Base-by-base conservation (phyloP, 37 sponge, comb jelly and placozoan species). In the Halichondria panicea region DNA sequence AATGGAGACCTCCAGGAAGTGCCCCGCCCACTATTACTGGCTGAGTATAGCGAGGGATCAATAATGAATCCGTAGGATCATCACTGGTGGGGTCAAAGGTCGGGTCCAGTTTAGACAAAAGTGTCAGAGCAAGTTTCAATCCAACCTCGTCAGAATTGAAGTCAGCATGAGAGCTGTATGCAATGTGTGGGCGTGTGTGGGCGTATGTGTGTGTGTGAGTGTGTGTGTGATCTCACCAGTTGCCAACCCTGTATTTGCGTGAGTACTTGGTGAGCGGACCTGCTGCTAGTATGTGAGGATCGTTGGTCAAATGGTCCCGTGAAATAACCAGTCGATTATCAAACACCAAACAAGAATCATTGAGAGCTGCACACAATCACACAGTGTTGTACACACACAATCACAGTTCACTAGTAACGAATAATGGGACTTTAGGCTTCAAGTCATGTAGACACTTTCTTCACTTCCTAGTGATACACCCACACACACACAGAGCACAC, bases 231-330 rank as follows among this genome's bases (percentile, higher is more conserved):
- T 24, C 81, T 63, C 66, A 86, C 89, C 96, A 94, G 30, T 85
- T 54, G 7, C 93, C 92, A 37, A 85, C 64, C 33, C 87, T 70
- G 71, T 95, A 95, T 4, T 69, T 73, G 7, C 99, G 55, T 45
- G 94, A 87, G 81, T 84, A 98, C 79, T 98, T 98, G 24, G 99
- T 95, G 43, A 95, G 69, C 3, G 96, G 89, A 4, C 99, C 99
- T 43, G 96, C 96, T 50, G 91, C 99, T 64, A 87, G 81, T 8
- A 98, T 90, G 40, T 36, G 61, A 0, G 93, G 85, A 63, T 98
- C 99, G 54, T 95, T 98, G 45, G 99, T 98, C 25, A 72, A 79
- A 58, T 90, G 85, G 50, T 59, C 70, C 6, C 77, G 48, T 43
- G 89, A 87, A 8, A 98, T 80, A 18, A 98, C 99, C 63, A 98